Conservation (phyloP, 2,797 vertebrate species). For the Erpetoichthys calabaricus region DNA sequence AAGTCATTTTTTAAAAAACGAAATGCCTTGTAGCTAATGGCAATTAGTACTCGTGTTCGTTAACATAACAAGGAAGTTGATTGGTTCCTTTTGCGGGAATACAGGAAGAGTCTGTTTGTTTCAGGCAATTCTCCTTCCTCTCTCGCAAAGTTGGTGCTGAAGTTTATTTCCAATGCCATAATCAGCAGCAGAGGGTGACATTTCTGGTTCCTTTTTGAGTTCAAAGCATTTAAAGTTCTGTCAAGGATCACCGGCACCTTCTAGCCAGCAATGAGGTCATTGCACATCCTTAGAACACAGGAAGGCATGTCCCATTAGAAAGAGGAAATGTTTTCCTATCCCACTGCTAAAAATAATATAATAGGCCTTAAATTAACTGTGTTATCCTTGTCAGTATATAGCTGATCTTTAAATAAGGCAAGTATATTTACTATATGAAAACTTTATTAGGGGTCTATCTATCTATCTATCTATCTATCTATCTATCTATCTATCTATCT, state of each 20-base stretch:
- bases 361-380: conserved; percentile 52
- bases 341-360: conserved; percentile 65
- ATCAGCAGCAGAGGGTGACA: conserved; percentile 52
- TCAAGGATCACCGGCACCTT: conserved; percentile 61
- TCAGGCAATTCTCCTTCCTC: conserved; percentile 45
- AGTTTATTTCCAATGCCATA: conserved; percentile 48
- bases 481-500: no score
- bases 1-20: conserved; percentile 51
- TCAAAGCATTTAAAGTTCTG: conserved; percentile 61
- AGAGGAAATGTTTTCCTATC: conserved; percentile 71
- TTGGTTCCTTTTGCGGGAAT: conserved; percentile 48
- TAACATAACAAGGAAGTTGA: conserved; percentile 55
- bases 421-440: conserved; percentile 59
- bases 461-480: no score
- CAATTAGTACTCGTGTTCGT: conserved; percentile 65
- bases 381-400: conserved; percentile 22
- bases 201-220: conserved; percentile 47
- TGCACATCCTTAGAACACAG: conserved; percentile 70
- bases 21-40: conserved; percentile 61
- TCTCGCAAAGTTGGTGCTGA: conserved; percentile 25
- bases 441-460: conserved; percentile 19
- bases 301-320: conserved; percentile 68
- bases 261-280: conserved; percentile 68
- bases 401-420: conserved; percentile 36
- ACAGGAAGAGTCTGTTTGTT: conserved; percentile 71